phyloP scores from a whole-genome alignment of 2,888 invertebrate species.

The Leptinotarsa tumamoca region DNA sequence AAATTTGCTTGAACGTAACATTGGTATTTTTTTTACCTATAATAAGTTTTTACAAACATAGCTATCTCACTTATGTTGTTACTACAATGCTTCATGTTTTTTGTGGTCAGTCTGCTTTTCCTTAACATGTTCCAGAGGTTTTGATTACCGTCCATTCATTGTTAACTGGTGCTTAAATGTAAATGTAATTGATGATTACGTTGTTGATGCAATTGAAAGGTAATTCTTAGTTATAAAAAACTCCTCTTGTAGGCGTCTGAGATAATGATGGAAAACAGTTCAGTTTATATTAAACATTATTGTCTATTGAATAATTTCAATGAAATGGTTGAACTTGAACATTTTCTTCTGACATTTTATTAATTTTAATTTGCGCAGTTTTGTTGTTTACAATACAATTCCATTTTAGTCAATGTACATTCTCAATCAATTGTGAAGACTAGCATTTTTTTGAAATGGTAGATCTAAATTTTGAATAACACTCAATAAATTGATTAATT shows the following conservation, averaged over 20 bases:
- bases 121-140: conserved; percentile 73
- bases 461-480: too few species aligned
- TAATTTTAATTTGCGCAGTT: too few species aligned
- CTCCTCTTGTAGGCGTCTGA: neutral
- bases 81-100: neutral
- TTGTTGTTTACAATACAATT: too few species aligned
- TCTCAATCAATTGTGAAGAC: too few species aligned
- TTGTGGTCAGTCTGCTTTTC: conserved; percentile 30
- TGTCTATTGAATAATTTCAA: neutral
- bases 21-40: too few species aligned
- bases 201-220: conserved; percentile 92
- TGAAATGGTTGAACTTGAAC: too few species aligned
- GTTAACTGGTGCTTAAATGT: conserved; percentile 94
- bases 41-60: too few species aligned
- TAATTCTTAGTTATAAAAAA: conserved; percentile 58
- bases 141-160: conserved; percentile 92
- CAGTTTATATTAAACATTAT: neutral
- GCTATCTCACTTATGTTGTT: too few species aligned
- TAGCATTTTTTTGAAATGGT: too few species aligned
- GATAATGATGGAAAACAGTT: neutral
- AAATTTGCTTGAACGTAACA: too few species aligned
- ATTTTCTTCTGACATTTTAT: too few species aligned
- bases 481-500: neutral
- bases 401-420: too few species aligned
- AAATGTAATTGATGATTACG: conserved; percentile 88